phyloP scores from a whole-genome alignment of 1,140 invertebrate species.

The Bombus picipes region DNA sequence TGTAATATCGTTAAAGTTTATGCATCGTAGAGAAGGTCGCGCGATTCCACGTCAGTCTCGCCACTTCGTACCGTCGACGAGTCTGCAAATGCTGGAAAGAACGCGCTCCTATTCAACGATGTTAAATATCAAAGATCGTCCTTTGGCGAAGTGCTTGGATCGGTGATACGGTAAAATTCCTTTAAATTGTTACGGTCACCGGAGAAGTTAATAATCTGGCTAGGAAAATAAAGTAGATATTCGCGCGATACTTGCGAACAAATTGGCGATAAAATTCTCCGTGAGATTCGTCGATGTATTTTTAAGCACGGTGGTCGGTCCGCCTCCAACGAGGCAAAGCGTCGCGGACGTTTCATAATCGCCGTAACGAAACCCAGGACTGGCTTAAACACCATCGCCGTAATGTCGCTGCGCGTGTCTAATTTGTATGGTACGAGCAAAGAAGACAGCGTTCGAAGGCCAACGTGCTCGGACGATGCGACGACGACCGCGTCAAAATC shows the following conservation, averaged over 20 bases:
- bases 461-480: not conserved
- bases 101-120: not conserved
- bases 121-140: slow-evolving; percentile 15
- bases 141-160: not conserved
- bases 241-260: not conserved
- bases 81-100: not conserved
- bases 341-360: no score
- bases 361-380: no score
- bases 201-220: not conserved
- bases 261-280: not conserved
- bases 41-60: not conserved
- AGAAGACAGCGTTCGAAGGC: not conserved
- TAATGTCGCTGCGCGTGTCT: no score
- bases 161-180: not conserved
- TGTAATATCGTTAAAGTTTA: slow-evolving; percentile 42
- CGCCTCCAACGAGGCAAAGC: no score
- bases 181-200: no score
- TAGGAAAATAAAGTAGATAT: no score
- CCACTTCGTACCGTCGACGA: not conserved
- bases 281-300: not conserved
- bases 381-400: no score
- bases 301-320: accelerated
- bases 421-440: not conserved
- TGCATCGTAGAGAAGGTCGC: not conserved
- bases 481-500: not conserved